Evolutionary conservation across 2,888 invertebrate genomes (phyloP).

Genomic region (Tinea trinotella): DNA sequence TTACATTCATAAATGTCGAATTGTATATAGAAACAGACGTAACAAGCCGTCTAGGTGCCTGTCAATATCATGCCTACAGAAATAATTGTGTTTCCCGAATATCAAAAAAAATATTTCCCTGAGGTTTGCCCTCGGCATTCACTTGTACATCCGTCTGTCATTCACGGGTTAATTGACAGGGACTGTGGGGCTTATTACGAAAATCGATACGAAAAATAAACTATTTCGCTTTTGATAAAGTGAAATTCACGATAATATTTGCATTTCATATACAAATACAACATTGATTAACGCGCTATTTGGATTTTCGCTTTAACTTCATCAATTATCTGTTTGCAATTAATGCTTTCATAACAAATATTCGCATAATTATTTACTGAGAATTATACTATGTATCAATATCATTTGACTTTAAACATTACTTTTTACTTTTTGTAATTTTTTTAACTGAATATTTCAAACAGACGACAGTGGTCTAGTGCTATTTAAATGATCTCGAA

Average conservation of each 20-base stretch:
- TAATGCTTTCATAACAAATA: background rate
- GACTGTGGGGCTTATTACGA: slow-evolving; percentile 13
- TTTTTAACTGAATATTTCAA: too few relatives aligned
- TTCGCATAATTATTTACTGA: too few relatives aligned
- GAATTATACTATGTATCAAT: too few relatives aligned
- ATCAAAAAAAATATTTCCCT: slow-evolving; percentile 15
- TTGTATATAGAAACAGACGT: slow-evolving; percentile 5
- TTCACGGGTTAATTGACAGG: slow-evolving; percentile 14
- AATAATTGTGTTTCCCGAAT: slow-evolving; percentile 13
- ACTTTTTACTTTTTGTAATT: too few relatives aligned
- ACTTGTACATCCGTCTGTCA: slow-evolving; percentile 16
- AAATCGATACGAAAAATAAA: slow-evolving; percentile 15
- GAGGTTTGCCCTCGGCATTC: slow-evolving; percentile 9
- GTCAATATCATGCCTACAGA: slow-evolving; percentile 13
- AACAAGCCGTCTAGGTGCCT: slow-evolving; percentile 10
- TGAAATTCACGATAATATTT: background rate
- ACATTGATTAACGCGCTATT: background rate
- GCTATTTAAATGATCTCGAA: too few relatives aligned
- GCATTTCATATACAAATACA: background rate
- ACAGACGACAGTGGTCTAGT: too few relatives aligned
- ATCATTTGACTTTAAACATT: too few relatives aligned
- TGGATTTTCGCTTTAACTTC: background rate
- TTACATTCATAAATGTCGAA: background rate
- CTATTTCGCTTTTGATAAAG: background rate
- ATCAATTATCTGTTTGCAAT: background rate